Percentiles rank a stretch among this genome's conserved stretches.
Conservation (phyloP, 1,140 invertebrate species). For the Daktulosphaira vitifoliae region DNA sequence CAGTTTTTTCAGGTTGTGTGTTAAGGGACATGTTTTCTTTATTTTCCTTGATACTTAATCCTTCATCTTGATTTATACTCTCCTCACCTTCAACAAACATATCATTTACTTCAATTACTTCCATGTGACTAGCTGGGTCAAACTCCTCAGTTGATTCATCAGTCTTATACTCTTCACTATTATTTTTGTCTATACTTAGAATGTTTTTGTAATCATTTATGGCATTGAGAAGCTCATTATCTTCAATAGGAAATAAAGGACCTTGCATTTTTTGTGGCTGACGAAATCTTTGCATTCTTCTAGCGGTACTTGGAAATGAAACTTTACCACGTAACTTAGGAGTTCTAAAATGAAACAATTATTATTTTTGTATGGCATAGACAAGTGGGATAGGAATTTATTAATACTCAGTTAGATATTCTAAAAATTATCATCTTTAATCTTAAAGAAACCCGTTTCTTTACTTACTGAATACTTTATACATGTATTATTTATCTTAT, state of each 20-base stretch:
- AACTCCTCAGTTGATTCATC: neutral
- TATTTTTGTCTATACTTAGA: neutral
- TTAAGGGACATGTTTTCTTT: neutral
- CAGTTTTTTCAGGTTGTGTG: neutral
- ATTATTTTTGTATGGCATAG: no score
- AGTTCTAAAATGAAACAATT: slow-evolving; percentile 12
- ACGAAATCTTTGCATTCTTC: slow-evolving; percentile 25
- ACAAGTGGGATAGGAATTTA: no score
- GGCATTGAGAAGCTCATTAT: slow-evolving; percentile 19
- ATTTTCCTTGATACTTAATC: neutral
- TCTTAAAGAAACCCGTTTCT: no score
- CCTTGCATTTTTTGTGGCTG: slow-evolving; percentile 32
- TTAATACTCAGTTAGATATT: no score
- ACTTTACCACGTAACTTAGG: slow-evolving; percentile 22
- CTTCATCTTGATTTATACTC: neutral
- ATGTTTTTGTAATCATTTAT: slow-evolving; percentile 27
- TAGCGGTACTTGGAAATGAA: slow-evolving; percentile 21
- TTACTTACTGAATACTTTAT: no score
- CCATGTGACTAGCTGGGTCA: slow-evolving; percentile 15
- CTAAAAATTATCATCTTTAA: no score
- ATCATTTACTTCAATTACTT: slow-evolving; percentile 20
- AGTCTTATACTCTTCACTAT: neutral
- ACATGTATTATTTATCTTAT: neutral
- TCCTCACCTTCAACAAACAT: neutral
- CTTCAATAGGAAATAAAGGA: slow-evolving; percentile 22